Evolutionary conservation across 2,888 invertebrate species (phyloP), one percentile per base, ranked within the genome.

Genomic region (Poecilobothrus nobilitatus): DNA sequence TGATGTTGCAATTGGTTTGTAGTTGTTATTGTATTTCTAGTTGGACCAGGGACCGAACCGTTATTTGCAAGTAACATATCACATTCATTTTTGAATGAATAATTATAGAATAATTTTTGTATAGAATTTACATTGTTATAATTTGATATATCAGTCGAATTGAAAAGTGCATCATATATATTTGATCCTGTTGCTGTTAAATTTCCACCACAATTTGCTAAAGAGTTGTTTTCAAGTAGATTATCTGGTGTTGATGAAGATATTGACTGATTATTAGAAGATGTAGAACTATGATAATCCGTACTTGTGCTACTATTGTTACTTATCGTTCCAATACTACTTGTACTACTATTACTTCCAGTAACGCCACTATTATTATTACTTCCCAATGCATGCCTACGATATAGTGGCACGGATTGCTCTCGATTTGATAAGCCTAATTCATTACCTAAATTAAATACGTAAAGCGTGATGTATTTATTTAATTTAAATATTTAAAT

Each of bases 321-420:
- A n/a, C 64, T 65, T 63, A n/a, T 22, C 22, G 41, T 62, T 20
- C 66, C 65, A 27, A 21, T 20, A 66, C 70, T 70, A 61, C 44
- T 66, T 62, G 64, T 68, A 33, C 61, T 64, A 37, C 66, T 68
- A 33, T 66, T 65, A 20, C 33, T 61, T 1, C 65, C 63, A 18
- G 67, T 20, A 63, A 62, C 34, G n/a, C n/a, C 18, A 37, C 70
- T 68, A 21, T 61, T 67, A 69, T 71, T 75, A 9, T 79, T 79
- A 70, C 80, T 80, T 21, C 79, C 78, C 72, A 79, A 75, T 8
- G 81, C 81, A 72, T 84, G 84, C 1, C 84, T 79, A 22, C 83
- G 79, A 73, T 85, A 85, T 61, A 85, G 77, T 3, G 85, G 85
- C 68, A 84, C 82, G 5, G 84, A 84, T 72, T 80, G 74, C 41